Evolutionary conservation across 2,113 vertebrate genomes (phyloP).

Genomic region (Dipodomys spectabilis): DNA sequence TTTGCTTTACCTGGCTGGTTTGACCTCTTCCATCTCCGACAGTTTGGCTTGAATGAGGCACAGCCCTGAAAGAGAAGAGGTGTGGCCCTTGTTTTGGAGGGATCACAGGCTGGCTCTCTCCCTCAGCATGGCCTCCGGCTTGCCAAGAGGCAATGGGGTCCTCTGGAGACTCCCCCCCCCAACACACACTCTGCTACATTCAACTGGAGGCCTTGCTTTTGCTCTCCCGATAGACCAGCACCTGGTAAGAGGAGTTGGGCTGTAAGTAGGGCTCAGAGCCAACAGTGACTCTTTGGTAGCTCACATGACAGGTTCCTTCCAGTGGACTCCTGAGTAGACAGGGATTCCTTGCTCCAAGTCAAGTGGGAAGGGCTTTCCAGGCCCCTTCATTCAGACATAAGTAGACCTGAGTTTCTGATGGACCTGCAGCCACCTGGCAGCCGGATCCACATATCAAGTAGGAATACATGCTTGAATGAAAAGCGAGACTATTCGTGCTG

Average conservation of each 20-base stretch:
- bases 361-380: neutral
- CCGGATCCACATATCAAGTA: neutral
- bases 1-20: constrained; percentile 90
- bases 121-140: neutral
- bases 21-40: constrained; percentile 93
- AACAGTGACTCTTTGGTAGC: neutral
- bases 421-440: neutral
- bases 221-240: neutral
- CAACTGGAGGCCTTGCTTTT: neutral
- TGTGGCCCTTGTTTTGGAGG: neutral
- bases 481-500: neutral
- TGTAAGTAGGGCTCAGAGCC: fast-evolving
- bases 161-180: neutral
- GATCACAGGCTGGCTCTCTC: neutral
- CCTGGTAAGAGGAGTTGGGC: neutral
- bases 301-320: neutral
- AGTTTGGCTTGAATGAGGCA: constrained; percentile 97
- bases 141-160: neutral
- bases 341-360: neutral
- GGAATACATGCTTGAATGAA: neutral
- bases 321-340: neutral
- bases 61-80: constrained; percentile 85
- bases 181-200: fast-evolving
- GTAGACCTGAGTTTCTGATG: too few species aligned
- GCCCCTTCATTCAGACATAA: neutral